A percentile compares a stretch with the other conserved stretches of the same genome.
Evolutionary conservation across 2,888 invertebrate species (phyloP).

Genomic region (Abrostola tripartita): DNA sequence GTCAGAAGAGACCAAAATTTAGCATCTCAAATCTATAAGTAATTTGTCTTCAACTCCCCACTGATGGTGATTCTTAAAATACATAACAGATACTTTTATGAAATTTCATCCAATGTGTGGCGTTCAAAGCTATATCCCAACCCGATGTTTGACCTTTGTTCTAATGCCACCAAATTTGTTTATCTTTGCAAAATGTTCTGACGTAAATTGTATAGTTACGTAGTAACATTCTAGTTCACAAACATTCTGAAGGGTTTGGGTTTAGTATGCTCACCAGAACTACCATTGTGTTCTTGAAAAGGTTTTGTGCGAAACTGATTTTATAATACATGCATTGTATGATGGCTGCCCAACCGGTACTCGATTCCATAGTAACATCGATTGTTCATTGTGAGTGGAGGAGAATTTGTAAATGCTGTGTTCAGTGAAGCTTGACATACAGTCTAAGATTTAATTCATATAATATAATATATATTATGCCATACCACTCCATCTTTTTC

Average conservation of each 20-base stretch:
- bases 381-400: conserved; percentile 29
- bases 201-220: too few species aligned
- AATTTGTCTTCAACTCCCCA: too few species aligned
- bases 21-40: too few species aligned
- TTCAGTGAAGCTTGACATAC: neutral
- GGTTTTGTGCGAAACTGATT: conserved; percentile 15
- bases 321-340: conserved; percentile 22
- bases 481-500: too few species aligned
- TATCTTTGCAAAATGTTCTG: too few species aligned
- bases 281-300: neutral
- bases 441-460: neutral
- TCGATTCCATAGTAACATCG: conserved; percentile 9
- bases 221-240: neutral
- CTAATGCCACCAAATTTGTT: too few species aligned
- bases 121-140: too few species aligned
- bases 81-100: too few species aligned
- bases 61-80: too few species aligned
- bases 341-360: conserved; percentile 7
- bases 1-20: too few species aligned
- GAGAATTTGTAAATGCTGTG: conserved; percentile 17
- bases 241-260: neutral
- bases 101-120: too few species aligned
- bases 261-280: conserved; percentile 3
- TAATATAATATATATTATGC: neutral
- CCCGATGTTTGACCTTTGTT: too few species aligned